Base-by-base conservation (phyloP, 2,113 vertebrate species). In the Phodopus roborovskii region DNA sequence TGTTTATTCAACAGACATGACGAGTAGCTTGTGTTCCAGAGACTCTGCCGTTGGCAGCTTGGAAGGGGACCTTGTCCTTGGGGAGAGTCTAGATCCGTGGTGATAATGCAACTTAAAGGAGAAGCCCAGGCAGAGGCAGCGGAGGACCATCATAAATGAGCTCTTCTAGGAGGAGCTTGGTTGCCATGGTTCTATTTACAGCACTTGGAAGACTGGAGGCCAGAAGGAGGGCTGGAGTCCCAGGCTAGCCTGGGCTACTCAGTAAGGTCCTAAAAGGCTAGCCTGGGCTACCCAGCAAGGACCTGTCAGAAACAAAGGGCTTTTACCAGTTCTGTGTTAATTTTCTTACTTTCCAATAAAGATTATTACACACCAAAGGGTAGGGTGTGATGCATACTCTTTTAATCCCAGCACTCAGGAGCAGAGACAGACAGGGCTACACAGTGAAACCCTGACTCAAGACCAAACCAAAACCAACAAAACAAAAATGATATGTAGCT, bases 1-100 rank as follows among this genome's bases (percentile, higher is more conserved):
- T 93, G 48, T 85, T 96, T 94, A 81, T 75, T 91, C 33, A 90
- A 87, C 24, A 86, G n/a, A 71, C 94, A 84, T 90, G 62, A 89
- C 12, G n/a, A 94, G 86, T 24, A 5, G 6, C 39, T 60, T 75
- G 3, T 78, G 75, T 77, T 53, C 42, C 74, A 89, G 83, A 5
- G n/a, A 53, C 53, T 79, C 3, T 84, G 48, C 22, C 79, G 6
- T 91, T 86, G 50, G n/a, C 26, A 50, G 58, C 64, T 78, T 53
- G 75, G 64, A 74, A 73, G 48, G 53, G 39, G 60, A 81, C 45
- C n/a, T 9, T 70, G 48, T 94, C 16, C 48, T n/a, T 89, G 88
- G 50, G 56, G 64, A 96, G 93, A 74, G 13, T 79, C n/a, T 86
- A 86, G 22, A 45, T 92, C n/a, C 39, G 10, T 91, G 42, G 60